phyloP scores from a whole-genome alignment of 2,888 invertebrate species.

The Schizaphis graminum region DNA sequence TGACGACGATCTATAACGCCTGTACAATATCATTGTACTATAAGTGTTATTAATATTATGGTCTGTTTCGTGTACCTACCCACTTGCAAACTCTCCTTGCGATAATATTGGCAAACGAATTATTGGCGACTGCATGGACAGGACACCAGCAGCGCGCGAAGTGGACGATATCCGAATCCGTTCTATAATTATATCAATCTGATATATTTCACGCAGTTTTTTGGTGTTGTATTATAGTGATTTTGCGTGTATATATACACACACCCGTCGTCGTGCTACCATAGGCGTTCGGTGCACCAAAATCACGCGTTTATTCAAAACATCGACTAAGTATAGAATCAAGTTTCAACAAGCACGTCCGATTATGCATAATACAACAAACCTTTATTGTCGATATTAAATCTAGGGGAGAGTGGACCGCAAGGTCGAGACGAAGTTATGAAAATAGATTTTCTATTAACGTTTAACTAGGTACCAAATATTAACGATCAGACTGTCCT shows the following conservation, averaged over 20 bases:
- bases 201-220: background rate
- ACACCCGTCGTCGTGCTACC: background rate
- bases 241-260: background rate
- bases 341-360: background rate
- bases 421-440: background rate
- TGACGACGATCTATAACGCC: background rate
- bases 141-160: background rate
- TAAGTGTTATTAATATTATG: background rate
- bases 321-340: background rate
- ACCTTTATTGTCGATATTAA: background rate
- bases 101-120: constrained; percentile 1
- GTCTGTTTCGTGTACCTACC: background rate
- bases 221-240: background rate
- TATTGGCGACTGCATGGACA: background rate
- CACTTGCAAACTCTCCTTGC: background rate
- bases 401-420: background rate
- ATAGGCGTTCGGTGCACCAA: background rate
- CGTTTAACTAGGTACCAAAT: background rate
- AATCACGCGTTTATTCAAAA: background rate
- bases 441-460: background rate
- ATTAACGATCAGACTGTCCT: background rate
- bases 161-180: background rate
- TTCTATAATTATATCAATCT: background rate
- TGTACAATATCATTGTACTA: background rate
- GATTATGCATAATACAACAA: background rate